Base-by-base conservation (phyloP, 2,888 invertebrate genomes). In the Uropetala carovei region DNA sequence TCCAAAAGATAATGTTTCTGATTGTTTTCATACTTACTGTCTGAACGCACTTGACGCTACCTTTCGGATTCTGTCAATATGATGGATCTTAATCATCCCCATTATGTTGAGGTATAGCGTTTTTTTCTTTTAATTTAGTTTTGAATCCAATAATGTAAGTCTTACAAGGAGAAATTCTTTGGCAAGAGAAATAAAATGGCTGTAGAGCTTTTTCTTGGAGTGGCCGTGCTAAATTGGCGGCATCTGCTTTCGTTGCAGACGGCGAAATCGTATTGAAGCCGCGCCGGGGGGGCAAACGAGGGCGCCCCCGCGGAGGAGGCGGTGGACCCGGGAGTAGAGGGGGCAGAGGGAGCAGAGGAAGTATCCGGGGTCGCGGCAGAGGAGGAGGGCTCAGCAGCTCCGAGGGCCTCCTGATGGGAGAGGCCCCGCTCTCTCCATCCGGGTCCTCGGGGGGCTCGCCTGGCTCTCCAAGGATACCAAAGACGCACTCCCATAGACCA, bases 241-340 rank as follows among this genome's bases (percentile, higher is more conserved):
- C 43, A 43, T 43, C 43, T n/a, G 13, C 4, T 68, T 16, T 68
- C 43, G n/a, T 89, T 68, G 30, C 64, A 89, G 89, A 89, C 43
- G 89, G 89, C 11, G 89, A 89, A n/a, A 60, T 89, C 30, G 89
- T 89, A 11, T 43, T 64, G 64, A 64, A 64, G 14, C 89, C 89
- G 64, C 89, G 95, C 18, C 94, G 96, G 27, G 96, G 97, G 60
- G 96, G 96, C 86, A 96, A 97, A 94, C 96, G 98, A 27, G 98
- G 98, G 0, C 96, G 98, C 86, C 98, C 98, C 91, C 96, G 98
- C 92, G 98, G 98, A 92, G 97, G 97, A 0, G 95, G 97, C 0
- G 96, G 97, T 93, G 96, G 96, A 89, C 96, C 93, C 75, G 64
- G 68, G n/a, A 58, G 82, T 18, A 91, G 89, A 30, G 92, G 64